phyloP scores from a whole-genome alignment of 2,113 vertebrate species.

The Meleagris gallopavo region DNA sequence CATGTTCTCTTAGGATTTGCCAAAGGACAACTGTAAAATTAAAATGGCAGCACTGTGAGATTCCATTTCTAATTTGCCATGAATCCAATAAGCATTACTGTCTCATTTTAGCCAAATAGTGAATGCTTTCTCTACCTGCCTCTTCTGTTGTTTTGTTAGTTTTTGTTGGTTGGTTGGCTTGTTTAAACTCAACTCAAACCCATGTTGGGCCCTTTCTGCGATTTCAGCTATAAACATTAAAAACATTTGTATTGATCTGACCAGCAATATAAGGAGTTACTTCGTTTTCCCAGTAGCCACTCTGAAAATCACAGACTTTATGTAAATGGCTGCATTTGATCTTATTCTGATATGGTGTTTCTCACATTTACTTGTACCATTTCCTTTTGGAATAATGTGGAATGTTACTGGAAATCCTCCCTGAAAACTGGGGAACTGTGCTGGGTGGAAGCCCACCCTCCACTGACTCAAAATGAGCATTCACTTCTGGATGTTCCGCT shows the following conservation, averaged over 20 bases:
- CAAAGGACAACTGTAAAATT: not conserved
- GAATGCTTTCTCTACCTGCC: not conserved
- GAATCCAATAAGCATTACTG: not conserved
- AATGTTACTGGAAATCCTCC: not conserved
- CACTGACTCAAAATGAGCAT: not conserved
- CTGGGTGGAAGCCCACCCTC: too few species aligned
- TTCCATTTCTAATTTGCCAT: not conserved
- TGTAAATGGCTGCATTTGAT: accelerated
- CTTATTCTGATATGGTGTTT: accelerated
- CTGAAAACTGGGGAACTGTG: not conserved
- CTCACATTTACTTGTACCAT: not conserved
- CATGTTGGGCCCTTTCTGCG: not conserved
- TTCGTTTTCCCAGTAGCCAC: not conserved
- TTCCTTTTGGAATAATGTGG: not conserved
- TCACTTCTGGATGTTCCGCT: accelerated
- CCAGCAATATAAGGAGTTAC: not conserved
- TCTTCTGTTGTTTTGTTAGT: not conserved
- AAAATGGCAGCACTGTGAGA: not conserved
- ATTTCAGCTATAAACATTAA: not conserved
- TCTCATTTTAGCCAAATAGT: not conserved
- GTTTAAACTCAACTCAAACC: not conserved
- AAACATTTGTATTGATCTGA: not conserved
- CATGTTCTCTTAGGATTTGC: not conserved
- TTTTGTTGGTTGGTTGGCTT: too few species aligned
- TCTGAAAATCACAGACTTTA: not conserved